A percentile compares a stretch with the other conserved stretches of the same genome.
Evolutionary conservation across 1,140 invertebrate genomes (phyloP).

Genomic region (Drosophila quadrilineata): DNA sequence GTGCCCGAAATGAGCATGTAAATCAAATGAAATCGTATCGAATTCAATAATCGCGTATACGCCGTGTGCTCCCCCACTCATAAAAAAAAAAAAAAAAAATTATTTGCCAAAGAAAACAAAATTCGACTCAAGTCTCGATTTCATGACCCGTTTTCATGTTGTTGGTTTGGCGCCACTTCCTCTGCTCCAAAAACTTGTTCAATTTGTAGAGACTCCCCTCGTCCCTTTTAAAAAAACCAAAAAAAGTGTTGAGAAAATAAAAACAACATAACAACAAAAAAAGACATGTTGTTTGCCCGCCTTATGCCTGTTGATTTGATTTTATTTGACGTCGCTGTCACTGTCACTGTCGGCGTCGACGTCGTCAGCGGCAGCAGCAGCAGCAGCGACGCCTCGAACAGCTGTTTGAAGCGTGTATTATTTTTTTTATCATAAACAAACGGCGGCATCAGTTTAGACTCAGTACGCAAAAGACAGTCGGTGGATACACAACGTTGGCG

Average conservation of each 20-base stretch:
- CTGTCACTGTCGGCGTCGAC: conserved; percentile 6
- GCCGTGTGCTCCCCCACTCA: conserved; percentile 37
- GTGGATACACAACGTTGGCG: conserved; percentile 60
- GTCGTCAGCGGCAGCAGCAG: conserved; percentile 25
- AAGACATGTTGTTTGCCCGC: background rate
- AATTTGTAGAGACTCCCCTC: background rate
- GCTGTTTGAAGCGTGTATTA: conserved; percentile 62
- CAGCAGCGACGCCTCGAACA: conserved; percentile 43
- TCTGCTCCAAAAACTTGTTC: conserved; percentile 20
- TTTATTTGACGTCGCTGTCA: conserved; percentile 20
- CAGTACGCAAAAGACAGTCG: conserved; percentile 64
- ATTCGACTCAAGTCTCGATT: conserved; percentile 1
- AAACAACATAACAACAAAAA: conserved; percentile 16
- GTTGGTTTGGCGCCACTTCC: background rate
- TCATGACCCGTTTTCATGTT: conserved; percentile 52
- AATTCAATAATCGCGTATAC: conserved; percentile 57
- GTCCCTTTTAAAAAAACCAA: background rate
- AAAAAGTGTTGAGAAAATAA: background rate
- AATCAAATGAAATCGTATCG: conserved; percentile 75
- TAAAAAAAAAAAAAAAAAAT: conserved; percentile 46
- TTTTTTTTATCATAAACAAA: conserved; percentile 77
- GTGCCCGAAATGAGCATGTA: conserved; percentile 63
- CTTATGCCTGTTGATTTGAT: conserved; percentile 40
- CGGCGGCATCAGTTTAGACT: conserved; percentile 35
- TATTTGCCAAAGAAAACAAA: too few relatives aligned